These are phyloP conservation scores for Sarcophaga caerulescens DNA, from an alignment of 2,888 invertebrate genomes.

Conservation along the genomic window DNA sequence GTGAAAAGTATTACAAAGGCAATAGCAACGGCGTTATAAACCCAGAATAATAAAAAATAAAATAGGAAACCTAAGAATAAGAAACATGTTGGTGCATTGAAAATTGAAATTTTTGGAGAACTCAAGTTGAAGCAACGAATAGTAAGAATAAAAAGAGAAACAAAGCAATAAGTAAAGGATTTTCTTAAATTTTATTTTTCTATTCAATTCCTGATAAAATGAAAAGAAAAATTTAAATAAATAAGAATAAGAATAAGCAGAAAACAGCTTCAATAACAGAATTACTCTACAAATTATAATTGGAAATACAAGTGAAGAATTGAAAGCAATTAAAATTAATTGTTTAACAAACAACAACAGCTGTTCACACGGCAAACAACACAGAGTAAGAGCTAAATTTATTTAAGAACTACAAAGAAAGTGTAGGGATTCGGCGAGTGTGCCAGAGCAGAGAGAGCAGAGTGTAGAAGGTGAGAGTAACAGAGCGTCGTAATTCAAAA, in stretches of 20 bases:
- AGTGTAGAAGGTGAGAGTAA: not conserved
- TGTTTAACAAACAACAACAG: conserved; percentile 67
- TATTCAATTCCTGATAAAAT: not conserved
- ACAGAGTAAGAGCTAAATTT: conserved; percentile 53
- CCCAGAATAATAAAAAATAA: not conserved
- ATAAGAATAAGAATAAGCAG: not conserved
- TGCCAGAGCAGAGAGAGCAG: not conserved
- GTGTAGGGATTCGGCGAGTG: not conserved
- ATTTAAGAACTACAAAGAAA: not conserved
- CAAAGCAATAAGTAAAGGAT: conserved; percentile 13
- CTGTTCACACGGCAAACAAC: conserved; percentile 31
- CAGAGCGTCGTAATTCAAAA: conserved; percentile 20
- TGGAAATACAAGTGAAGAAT: conserved; percentile 16
- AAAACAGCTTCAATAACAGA: not conserved
- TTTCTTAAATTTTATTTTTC: conserved; percentile 8
- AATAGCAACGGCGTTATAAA: not conserved
- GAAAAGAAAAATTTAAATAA: not conserved
- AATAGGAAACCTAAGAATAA: conserved; percentile 20
- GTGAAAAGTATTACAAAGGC: conserved; percentile 40
- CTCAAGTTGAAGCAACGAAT: conserved; percentile 9
- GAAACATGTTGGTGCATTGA: conserved; percentile 44
- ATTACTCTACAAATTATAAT: not conserved
- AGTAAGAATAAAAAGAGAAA: not conserved
- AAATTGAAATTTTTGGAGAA: conserved; percentile 1
- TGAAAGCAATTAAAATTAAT: conserved; percentile 30